These are phyloP conservation scores for Pelochelys cantorii DNA, from an alignment of 2,797 vertebrate genomes.

Conservation along the genomic window DNA sequence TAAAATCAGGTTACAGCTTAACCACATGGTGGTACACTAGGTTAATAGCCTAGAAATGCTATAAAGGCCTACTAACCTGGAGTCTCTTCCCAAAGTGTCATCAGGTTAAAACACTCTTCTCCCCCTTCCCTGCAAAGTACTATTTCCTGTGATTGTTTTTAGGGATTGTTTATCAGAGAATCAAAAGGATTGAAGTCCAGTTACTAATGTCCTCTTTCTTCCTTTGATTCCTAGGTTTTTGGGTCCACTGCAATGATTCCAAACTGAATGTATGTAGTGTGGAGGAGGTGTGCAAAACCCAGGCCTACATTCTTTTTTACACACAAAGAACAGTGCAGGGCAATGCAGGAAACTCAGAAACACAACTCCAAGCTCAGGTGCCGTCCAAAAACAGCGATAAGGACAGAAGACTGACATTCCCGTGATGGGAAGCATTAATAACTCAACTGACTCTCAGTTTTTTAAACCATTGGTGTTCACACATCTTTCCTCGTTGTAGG, in stretches of 20 bases:
- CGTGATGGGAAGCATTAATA: slow-evolving; percentile 62
- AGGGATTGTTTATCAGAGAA: neutral
- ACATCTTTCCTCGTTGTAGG: slow-evolving; percentile 54
- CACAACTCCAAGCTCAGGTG: slow-evolving; percentile 85
- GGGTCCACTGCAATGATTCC: slow-evolving; percentile 99
- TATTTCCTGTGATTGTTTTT: slow-evolving; percentile 24
- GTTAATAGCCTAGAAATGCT: neutral
- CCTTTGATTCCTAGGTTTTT: slow-evolving; percentile 89
- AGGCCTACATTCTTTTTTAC: slow-evolving; percentile 99
- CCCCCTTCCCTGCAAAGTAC: neutral
- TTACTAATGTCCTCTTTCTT: slow-evolving; percentile 59
- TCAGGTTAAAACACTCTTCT: neutral
- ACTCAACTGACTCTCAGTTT: slow-evolving; percentile 51
- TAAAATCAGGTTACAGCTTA: neutral
- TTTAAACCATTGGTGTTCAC: slow-evolving; percentile 31
- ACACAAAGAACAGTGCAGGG: slow-evolving; percentile 95
- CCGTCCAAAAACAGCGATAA: slow-evolving; percentile 76
- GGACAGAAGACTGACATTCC: slow-evolving; percentile 75
- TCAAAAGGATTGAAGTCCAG: neutral
- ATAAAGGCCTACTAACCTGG: neutral
- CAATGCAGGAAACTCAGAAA: slow-evolving; percentile 82
- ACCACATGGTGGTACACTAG: neutral
- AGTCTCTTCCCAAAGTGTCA: neutral
- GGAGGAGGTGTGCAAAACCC: slow-evolving; percentile 99
- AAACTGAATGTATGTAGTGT: slow-evolving; percentile 99